These are phyloP conservation scores for Notiomystis cincta DNA, from an alignment of 2,113 vertebrate species.

Conservation along the genomic window DNA sequence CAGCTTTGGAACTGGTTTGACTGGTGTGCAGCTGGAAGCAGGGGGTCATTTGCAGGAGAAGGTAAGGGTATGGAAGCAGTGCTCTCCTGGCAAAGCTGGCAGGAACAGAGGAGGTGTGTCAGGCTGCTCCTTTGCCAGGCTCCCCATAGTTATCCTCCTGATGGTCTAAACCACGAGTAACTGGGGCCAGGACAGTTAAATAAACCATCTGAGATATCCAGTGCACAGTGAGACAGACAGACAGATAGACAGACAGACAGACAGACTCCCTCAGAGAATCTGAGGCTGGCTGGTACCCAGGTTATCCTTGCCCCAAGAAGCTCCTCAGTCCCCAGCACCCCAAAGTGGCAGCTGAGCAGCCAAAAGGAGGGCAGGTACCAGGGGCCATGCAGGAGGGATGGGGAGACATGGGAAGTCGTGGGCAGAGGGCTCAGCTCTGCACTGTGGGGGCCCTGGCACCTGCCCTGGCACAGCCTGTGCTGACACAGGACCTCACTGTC, in stretches of 20 bases:
- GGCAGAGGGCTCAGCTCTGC: background rate
- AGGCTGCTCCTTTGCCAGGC: background rate
- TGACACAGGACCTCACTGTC: background rate
- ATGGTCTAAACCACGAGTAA: background rate
- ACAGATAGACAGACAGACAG: background rate
- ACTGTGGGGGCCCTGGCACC: fast-evolving
- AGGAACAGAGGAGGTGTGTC: background rate
- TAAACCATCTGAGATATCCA: background rate
- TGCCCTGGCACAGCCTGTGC: background rate
- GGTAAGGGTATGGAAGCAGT: background rate
- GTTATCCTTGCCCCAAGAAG: background rate
- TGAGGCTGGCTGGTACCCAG: background rate
- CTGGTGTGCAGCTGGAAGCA: background rate
- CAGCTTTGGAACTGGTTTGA: background rate
- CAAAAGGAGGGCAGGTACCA: background rate
- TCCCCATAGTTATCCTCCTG: background rate
- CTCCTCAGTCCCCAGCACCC: background rate
- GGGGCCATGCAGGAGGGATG: fast-evolving
- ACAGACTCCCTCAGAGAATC: background rate
- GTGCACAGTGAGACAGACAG: background rate
- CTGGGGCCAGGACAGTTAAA: fast-evolving
- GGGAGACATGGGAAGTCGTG: background rate
- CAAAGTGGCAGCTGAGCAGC: background rate
- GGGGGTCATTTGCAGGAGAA: background rate
- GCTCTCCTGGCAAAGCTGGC: background rate